Evolutionary conservation across 2,113 vertebrate genomes (phyloP).

Genomic region (Gambusia affinis): DNA sequence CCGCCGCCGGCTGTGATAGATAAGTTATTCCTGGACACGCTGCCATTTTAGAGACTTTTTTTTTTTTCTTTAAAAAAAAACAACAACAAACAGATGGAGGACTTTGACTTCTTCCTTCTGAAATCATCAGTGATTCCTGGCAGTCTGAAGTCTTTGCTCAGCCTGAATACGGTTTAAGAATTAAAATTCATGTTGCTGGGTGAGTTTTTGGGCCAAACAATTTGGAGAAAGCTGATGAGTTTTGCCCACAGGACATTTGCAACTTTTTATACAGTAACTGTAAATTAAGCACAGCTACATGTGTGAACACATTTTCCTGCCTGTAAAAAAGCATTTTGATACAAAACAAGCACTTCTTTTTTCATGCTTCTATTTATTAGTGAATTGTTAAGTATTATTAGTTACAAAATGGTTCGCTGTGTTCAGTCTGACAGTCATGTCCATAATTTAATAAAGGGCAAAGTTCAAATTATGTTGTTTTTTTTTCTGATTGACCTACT

Average conservation of each 20-base stretch:
- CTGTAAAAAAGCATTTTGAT: slow-evolving; percentile 39
- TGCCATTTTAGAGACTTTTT: slow-evolving; percentile 87
- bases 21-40: slow-evolving; percentile 96
- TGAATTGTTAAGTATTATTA: slow-evolving; percentile 28
- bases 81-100: too few species aligned
- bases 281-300: background rate
- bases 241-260: background rate
- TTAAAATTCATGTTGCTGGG: background rate
- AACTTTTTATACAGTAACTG: slow-evolving; percentile 1
- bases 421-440: slow-evolving; percentile 45
- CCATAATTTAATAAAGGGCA: slow-evolving; percentile 55
- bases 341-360: background rate
- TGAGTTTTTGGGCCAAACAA: background rate
- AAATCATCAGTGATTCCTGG: slow-evolving; percentile 1
- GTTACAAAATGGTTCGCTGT: slow-evolving; percentile 21
- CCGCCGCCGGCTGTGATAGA: slow-evolving; percentile 96
- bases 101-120: background rate
- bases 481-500: background rate
- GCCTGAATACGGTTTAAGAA: background rate
- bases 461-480: slow-evolving; percentile 1
- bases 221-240: background rate
- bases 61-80: background rate
- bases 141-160: background rate
- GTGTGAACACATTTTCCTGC: background rate
- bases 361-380: slow-evolving; percentile 19